Conservation (phyloP, 2,113 vertebrate genomes). For the Meriones unguiculatus region DNA sequence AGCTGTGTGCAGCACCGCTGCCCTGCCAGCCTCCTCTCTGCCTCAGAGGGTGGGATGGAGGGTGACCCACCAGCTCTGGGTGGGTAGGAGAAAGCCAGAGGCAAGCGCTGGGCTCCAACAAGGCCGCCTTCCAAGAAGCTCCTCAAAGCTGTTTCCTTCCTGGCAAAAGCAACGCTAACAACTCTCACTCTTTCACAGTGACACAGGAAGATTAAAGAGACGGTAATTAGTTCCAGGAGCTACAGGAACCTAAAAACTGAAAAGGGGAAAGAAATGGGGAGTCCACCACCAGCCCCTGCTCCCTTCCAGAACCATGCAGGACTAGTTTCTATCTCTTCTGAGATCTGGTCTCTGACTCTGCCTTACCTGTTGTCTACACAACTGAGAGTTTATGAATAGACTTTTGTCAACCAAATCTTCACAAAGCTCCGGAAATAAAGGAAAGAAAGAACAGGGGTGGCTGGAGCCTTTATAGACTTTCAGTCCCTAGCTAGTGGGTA, state of each 20-base stretch:
- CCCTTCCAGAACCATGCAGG: background rate
- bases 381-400: background rate
- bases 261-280: background rate
- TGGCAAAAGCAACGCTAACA: background rate
- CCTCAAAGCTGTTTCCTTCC: background rate
- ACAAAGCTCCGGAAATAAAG: background rate
- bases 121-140: background rate
- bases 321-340: background rate
- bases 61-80: background rate
- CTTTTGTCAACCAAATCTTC: background rate
- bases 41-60: background rate
- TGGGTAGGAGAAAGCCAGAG: background rate
- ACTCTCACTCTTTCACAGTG: background rate
- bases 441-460: background rate
- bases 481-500: background rate
- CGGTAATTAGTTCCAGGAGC: slow-evolving; percentile 33
- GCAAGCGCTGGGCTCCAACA: background rate
- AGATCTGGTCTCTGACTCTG: background rate
- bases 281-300: background rate
- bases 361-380: background rate
- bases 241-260: background rate
- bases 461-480: background rate
- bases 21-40: background rate
- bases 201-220: background rate
- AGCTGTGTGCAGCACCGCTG: slow-evolving; percentile 12